phyloP scores from a whole-genome alignment of 2,113 vertebrate genomes.

The Aramus guarauna region DNA sequence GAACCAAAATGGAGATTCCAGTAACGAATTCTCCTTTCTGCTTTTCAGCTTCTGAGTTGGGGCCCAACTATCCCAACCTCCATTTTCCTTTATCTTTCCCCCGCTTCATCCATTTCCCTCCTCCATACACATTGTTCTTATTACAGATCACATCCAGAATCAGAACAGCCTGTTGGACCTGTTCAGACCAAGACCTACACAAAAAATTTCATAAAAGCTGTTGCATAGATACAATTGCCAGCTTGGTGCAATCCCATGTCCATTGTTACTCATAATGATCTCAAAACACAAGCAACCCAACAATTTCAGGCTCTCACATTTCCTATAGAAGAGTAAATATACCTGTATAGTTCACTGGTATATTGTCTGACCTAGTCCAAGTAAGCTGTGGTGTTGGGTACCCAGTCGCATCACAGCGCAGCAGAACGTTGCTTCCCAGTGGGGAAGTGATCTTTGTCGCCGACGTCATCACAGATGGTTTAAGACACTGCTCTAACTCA shows the following conservation, averaged over 20 bases:
- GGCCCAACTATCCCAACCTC: not conserved
- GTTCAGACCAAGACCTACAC: not conserved
- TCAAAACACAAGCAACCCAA: not conserved
- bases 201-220: not conserved
- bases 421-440: slow-evolving; percentile 88
- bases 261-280: not conserved
- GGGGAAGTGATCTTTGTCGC: slow-evolving; percentile 92
- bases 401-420: slow-evolving; percentile 90
- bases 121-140: not conserved
- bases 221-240: not conserved
- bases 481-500: slow-evolving; percentile 88
- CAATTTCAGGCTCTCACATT: not conserved
- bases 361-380: slow-evolving; percentile 81
- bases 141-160: not conserved
- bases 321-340: slow-evolving; percentile 10
- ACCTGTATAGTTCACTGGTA: slow-evolving; percentile 87
- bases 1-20: not conserved
- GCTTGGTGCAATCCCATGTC: not conserved
- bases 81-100: not conserved
- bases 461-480: slow-evolving; percentile 91
- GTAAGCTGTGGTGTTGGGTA: slow-evolving; percentile 86
- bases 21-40: not conserved
- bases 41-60: not conserved
- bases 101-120: not conserved
- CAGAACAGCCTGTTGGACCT: not conserved